phyloP scores from a whole-genome alignment of 2,888 invertebrate genomes.

The Folsomia candida region DNA sequence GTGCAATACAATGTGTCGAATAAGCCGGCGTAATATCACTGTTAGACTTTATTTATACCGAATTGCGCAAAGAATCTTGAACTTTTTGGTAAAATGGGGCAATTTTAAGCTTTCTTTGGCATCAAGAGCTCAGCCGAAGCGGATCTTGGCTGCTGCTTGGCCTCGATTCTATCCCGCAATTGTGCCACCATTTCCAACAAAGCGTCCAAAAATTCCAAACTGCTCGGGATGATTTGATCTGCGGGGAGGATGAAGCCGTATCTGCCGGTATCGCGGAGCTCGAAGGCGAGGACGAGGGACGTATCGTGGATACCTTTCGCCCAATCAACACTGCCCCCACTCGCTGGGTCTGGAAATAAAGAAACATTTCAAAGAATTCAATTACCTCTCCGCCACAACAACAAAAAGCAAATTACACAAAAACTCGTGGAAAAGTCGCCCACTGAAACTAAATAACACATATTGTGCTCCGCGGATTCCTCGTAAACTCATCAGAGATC shows the following conservation, averaged over 20 bases:
- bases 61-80: too few relatives aligned
- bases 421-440: background rate
- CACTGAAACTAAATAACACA: background rate
- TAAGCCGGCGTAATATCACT: too few relatives aligned
- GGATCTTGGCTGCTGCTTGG: slow-evolving; percentile 54
- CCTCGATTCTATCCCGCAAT: slow-evolving; percentile 21
- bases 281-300: slow-evolving; percentile 36
- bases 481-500: too few relatives aligned
- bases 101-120: too few relatives aligned
- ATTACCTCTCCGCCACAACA: background rate
- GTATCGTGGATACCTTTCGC: slow-evolving; percentile 44
- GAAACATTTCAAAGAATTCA: background rate
- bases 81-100: too few relatives aligned
- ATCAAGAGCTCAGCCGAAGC: slow-evolving; percentile 66
- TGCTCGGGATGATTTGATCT: slow-evolving; percentile 43
- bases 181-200: slow-evolving; percentile 34
- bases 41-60: too few relatives aligned
- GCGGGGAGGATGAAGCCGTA: slow-evolving; percentile 44
- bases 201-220: slow-evolving; percentile 38
- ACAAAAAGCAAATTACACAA: slow-evolving; percentile 1
- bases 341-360: slow-evolving; percentile 23
- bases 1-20: too few relatives aligned
- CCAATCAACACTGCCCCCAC: slow-evolving; percentile 38
- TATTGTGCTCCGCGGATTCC: too few relatives aligned
- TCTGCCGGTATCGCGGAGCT: slow-evolving; percentile 32